Percentiles rank a stretch among this genome's conserved stretches.
phyloP scores from a whole-genome alignment of 2,113 vertebrate species.

The Psophia crepitans region DNA sequence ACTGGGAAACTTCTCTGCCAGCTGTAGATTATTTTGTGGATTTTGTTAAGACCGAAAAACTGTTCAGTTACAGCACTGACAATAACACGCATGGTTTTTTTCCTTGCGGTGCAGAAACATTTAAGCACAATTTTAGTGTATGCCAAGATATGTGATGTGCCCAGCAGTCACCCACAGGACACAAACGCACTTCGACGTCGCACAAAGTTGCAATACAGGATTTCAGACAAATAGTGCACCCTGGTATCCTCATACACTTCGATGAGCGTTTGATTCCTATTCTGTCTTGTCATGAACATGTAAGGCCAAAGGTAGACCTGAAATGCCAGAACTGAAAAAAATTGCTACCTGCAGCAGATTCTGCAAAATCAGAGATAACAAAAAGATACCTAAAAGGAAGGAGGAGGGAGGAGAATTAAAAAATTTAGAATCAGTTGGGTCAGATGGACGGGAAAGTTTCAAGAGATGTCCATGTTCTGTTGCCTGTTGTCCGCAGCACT shows the following conservation, averaged over 20 bases:
- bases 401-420: neutral
- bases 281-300: neutral
- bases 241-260: neutral
- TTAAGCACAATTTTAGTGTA: fast-evolving
- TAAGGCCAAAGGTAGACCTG: neutral
- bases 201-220: neutral
- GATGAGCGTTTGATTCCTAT: neutral
- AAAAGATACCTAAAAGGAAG: neutral
- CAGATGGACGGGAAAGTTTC: neutral
- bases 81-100: neutral
- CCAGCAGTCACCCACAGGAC: neutral
- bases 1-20: neutral
- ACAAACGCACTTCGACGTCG: neutral
- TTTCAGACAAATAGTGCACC: neutral
- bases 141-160: neutral
- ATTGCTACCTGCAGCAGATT: neutral
- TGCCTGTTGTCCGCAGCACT: neutral
- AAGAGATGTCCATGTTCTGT: neutral
- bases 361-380: neutral
- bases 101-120: neutral
- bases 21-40: neutral
- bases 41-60: neutral
- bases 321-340: neutral
- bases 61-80: neutral
- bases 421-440: neutral